phyloP scores from a whole-genome alignment of 2,113 vertebrate species.

The Oostethus manadensis region DNA sequence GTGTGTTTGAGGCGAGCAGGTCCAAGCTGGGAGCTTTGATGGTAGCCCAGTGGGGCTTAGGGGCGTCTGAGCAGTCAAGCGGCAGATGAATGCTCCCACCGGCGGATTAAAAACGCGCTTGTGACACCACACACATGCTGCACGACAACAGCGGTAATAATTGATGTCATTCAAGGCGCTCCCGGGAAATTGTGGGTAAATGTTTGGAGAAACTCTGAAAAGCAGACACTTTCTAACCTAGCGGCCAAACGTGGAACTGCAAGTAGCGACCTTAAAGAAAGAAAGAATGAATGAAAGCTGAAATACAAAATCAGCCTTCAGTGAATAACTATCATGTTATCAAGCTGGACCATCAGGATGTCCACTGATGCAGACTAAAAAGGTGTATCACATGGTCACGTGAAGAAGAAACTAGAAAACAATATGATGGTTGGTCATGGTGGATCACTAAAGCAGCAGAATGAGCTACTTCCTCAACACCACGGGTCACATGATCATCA shows the following conservation, averaged over 20 bases:
- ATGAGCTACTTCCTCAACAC: background rate
- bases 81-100: background rate
- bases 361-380: too few relatives aligned
- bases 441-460: background rate
- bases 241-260: background rate
- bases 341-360: too few relatives aligned
- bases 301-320: background rate
- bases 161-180: background rate
- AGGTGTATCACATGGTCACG: too few relatives aligned
- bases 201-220: background rate
- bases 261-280: background rate
- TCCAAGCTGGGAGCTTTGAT: background rate
- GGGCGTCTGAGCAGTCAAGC: background rate
- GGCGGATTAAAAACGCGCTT: background rate
- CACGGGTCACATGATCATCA: background rate
- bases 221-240: background rate
- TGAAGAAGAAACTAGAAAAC: too few relatives aligned
- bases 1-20: background rate
- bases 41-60: background rate
- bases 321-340: too few relatives aligned
- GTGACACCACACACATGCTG: background rate
- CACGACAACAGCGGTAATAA: background rate
- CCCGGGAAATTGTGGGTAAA: background rate
- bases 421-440: too few relatives aligned
- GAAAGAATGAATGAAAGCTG: background rate